Conservation (phyloP, 2,888 invertebrate species). For the Invenusta paracnida region DNA sequence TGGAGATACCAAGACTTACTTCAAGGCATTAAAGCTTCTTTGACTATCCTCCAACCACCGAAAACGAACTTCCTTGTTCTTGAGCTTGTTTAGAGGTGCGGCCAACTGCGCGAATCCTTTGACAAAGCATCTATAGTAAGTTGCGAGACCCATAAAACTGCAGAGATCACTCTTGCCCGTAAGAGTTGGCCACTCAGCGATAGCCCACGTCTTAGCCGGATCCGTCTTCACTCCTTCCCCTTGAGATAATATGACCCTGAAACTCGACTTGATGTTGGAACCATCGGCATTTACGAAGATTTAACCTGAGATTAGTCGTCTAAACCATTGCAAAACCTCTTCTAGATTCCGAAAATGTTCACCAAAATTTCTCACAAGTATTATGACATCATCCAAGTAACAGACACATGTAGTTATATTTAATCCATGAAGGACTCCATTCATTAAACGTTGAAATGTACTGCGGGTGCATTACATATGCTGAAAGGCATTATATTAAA, state of each 20-base stretch:
- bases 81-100: slow-evolving; percentile 7
- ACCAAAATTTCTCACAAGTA: background rate
- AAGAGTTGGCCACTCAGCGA: slow-evolving; percentile 30
- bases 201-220: background rate
- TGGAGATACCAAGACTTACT: background rate
- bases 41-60: background rate
- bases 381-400: too few relatives aligned
- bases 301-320: background rate
- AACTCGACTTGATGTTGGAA: slow-evolving; percentile 39
- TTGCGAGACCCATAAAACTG: slow-evolving; percentile 27
- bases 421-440: background rate
- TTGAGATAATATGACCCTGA: slow-evolving; percentile 23
- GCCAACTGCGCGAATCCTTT: slow-evolving; percentile 16
- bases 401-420: background rate
- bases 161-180: background rate
- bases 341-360: slow-evolving; percentile 17
- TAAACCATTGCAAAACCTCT: slow-evolving; percentile 20
- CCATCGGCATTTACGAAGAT: slow-evolving; percentile 45
- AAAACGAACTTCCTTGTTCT: background rate
- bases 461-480: background rate
- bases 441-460: background rate
- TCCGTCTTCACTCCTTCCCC: background rate
- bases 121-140: slow-evolving; percentile 40
- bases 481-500: slow-evolving; percentile 42
- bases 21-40: background rate